phyloP scores from a whole-genome alignment of 2,888 invertebrate species.

The Tetragnatha montana region DNA sequence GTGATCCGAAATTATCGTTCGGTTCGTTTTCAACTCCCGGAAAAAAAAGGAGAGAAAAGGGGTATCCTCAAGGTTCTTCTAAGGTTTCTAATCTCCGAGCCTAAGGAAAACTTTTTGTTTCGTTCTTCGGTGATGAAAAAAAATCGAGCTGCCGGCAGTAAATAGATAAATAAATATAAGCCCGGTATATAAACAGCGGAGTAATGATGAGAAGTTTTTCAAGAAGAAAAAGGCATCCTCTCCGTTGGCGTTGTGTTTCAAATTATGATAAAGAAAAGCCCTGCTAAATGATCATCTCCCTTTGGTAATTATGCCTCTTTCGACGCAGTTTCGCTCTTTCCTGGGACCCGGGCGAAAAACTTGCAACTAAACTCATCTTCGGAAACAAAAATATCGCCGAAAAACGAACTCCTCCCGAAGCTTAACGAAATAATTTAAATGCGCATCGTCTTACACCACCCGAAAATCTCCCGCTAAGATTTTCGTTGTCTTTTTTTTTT shows the following conservation, averaged over 20 bases:
- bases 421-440: constrained; percentile 67
- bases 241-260: constrained; percentile 56
- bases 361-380: constrained; percentile 40
- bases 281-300: constrained; percentile 60
- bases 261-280: constrained; percentile 54
- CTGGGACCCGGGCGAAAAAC: constrained; percentile 5
- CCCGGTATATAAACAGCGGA: not conserved
- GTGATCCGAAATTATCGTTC: constrained; percentile 64
- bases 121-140: constrained; percentile 23
- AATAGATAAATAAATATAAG: constrained; percentile 21
- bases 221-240: constrained; percentile 10
- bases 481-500: constrained; percentile 30
- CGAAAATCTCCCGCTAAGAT: constrained; percentile 36
- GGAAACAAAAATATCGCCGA: constrained; percentile 44
- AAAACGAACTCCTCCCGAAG: constrained; percentile 18
- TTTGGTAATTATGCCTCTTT: constrained; percentile 40
- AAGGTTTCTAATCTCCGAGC: constrained; percentile 29
- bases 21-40: constrained; percentile 16
- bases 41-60: not conserved
- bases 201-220: constrained; percentile 41
- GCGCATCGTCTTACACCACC: constrained; percentile 50
- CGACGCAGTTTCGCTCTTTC: constrained; percentile 29
- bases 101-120: constrained; percentile 23
- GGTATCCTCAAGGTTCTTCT: constrained; percentile 3
- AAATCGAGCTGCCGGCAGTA: not conserved